These are phyloP conservation scores for Pseudomyrmex cubaensis DNA, from an alignment of 1,140 invertebrate genomes.

Conservation along the genomic window DNA sequence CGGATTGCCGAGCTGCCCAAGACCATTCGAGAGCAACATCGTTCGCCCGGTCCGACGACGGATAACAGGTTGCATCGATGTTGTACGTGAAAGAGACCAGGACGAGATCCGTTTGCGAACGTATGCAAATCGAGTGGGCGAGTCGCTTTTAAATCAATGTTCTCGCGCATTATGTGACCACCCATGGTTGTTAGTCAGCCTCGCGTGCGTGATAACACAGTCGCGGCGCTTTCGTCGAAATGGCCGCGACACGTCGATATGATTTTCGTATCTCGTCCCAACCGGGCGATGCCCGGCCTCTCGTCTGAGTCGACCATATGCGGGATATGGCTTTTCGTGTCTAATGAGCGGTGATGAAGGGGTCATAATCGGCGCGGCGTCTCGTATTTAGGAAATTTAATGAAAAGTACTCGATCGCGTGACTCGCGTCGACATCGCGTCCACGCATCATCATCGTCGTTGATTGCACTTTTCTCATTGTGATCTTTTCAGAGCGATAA, in stretches of 20 bases:
- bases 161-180: conserved; percentile 62
- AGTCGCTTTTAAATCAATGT: conserved; percentile 72
- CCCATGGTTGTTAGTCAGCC: neutral
- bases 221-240: conserved; percentile 27
- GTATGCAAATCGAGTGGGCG: conserved; percentile 68
- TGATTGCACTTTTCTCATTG: conserved; percentile 3
- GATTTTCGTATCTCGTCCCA: conserved; percentile 9
- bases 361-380: neutral
- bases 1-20: conserved; percentile 40
- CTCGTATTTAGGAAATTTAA: conserved; percentile 59
- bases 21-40: conserved; percentile 43
- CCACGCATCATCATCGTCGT: neutral
- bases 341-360: conserved; percentile 38
- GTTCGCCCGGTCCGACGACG: conserved; percentile 14
- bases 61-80: conserved; percentile 58
- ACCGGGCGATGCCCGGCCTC: neutral
- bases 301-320: neutral
- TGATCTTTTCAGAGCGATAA: neutral
- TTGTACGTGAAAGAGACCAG: conserved; percentile 19
- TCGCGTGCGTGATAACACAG: conserved; percentile 10
- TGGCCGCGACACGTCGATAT: conserved; percentile 20
- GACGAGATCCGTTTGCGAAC: conserved; percentile 20
- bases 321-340: conserved; percentile 39
- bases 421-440: conserved; percentile 23
- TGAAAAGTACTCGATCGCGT: conserved; percentile 59